Conservation (phyloP, 2,888 invertebrate genomes). For the Hoplodrina blanda region DNA sequence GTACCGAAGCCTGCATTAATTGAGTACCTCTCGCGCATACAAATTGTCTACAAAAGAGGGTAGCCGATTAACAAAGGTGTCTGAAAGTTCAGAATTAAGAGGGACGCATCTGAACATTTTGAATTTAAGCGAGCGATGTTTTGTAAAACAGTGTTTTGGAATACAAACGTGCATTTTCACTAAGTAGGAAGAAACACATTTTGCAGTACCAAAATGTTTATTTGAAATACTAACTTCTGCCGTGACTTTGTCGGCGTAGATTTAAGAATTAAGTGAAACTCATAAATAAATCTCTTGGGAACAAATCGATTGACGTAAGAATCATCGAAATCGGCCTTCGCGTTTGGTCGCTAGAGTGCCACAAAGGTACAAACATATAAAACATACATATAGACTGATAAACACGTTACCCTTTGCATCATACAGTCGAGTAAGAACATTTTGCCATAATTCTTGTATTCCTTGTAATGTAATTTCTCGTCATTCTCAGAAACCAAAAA, state of each 20-base stretch:
- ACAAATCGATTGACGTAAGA: too few species aligned
- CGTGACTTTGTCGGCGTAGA: too few species aligned
- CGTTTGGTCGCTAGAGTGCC: too few species aligned
- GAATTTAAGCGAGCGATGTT: slow-evolving; percentile 10
- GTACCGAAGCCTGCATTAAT: slow-evolving; percentile 11
- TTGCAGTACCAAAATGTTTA: not conserved
- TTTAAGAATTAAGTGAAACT: too few species aligned
- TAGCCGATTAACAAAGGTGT: slow-evolving; percentile 18
- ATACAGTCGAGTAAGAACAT: too few species aligned
- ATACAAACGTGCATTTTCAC: slow-evolving; percentile 23
- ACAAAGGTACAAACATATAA: too few species aligned
- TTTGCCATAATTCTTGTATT: not conserved
- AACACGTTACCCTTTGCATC: too few species aligned
- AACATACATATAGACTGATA: too few species aligned
- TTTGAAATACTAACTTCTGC: too few species aligned
- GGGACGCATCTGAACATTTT: slow-evolving; percentile 2
- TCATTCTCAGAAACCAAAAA: slow-evolving; percentile 3
- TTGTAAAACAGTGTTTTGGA: slow-evolving; percentile 14
- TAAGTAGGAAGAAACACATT: not conserved
- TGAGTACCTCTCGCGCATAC: slow-evolving; percentile 18
- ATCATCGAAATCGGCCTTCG: too few species aligned
- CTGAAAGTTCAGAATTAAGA: slow-evolving; percentile 22
- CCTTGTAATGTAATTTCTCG: not conserved
- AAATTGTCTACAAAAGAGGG: slow-evolving; percentile 17
- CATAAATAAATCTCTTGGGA: too few species aligned